Evolutionary conservation across 2,888 invertebrate species (phyloP), one percentile per base, ranked within the genome.

Genomic region (Pachycephus smyrnensis): DNA sequence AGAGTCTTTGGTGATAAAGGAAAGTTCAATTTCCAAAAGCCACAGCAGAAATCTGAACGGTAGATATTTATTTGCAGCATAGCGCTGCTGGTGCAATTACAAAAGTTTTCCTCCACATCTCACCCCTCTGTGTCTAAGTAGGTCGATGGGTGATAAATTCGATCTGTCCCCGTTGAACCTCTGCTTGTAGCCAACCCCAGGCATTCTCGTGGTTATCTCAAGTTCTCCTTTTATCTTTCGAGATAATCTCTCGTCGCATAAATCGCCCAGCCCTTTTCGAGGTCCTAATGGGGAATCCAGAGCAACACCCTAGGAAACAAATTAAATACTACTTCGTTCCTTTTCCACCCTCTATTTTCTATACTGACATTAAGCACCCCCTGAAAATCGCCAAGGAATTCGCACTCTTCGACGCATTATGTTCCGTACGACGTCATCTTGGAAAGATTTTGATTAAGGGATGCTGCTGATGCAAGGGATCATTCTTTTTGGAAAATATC

Each of bases 141-240:
- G 87, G 88, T 88, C 88, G 87, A 88, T 88, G 82, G 85, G 83
- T 84, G 84, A 89, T 89, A 86, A 88, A 88, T 88, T 87, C 79
- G 85, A 86, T 85, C 83, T 80, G 79, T 79, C 77, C 79, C 76
- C 73, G 75, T 75, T 68, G 68, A 74, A 69, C 77, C 71, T 69
- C 36, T 31, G 31, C 71, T 9, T 33, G 71, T 3, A 32, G 71
- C 31, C 12, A 31, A 6, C 32, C 71, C 71, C 31, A 32, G 71
- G 71, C 71, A 31, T 71, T 71, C 71, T 15, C 75, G 33, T 68
- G 81, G 84, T 85, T 85, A 86, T 87, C 86, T 86, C 80, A 35
- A 76, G 79, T 74, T 79, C 76, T 75, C 73, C 77, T 79, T 83
- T 86, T 88, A 88, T 88, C 88, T 83, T 79, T 37, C 73, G 83